Evolutionary conservation across 2,888 invertebrate species (phyloP).

Genomic region (Synergus umbraculus): DNA sequence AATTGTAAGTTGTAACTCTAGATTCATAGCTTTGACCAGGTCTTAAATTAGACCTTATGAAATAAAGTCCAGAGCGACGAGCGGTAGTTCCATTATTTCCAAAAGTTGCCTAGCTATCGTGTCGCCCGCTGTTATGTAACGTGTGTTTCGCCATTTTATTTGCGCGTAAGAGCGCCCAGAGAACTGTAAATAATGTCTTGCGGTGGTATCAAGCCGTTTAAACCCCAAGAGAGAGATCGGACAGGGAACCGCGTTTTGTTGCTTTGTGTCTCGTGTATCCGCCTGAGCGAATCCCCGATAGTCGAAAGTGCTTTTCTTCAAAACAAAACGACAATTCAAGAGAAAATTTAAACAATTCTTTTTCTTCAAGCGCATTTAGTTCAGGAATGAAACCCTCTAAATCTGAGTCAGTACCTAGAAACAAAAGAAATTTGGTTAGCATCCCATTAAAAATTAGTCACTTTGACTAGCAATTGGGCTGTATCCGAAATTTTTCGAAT

Average conservation of each 20-base stretch:
- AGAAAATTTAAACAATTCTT: constrained; percentile 48
- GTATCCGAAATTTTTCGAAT: too few relatives aligned
- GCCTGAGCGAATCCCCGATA: constrained; percentile 59
- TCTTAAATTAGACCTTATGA: constrained; percentile 8
- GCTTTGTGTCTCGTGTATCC: constrained; percentile 50
- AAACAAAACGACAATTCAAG: constrained; percentile 45
- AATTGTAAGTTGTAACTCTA: not conserved
- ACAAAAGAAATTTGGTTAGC: too few relatives aligned
- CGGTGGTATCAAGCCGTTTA: constrained; percentile 58
- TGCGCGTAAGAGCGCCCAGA: constrained; percentile 55
- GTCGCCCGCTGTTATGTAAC: constrained; percentile 59
- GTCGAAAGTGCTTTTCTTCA: constrained; percentile 52
- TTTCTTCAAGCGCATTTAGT: not conserved
- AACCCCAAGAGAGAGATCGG: constrained; percentile 60
- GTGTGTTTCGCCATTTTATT: constrained; percentile 58
- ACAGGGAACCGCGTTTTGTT: constrained; percentile 54
- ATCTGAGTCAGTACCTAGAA: too few relatives aligned
- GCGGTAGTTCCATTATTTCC: constrained; percentile 58
- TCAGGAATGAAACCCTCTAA: too few relatives aligned
- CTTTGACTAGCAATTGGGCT: too few relatives aligned
- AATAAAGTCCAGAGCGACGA: constrained; percentile 31
- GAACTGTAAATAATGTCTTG: constrained; percentile 61
- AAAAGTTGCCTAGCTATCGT: constrained; percentile 57
- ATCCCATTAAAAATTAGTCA: too few relatives aligned
- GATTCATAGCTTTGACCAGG: constrained; percentile 16